Base-by-base conservation (phyloP, 2,113 vertebrate species). In the Pyrgilauda ruficollis region DNA sequence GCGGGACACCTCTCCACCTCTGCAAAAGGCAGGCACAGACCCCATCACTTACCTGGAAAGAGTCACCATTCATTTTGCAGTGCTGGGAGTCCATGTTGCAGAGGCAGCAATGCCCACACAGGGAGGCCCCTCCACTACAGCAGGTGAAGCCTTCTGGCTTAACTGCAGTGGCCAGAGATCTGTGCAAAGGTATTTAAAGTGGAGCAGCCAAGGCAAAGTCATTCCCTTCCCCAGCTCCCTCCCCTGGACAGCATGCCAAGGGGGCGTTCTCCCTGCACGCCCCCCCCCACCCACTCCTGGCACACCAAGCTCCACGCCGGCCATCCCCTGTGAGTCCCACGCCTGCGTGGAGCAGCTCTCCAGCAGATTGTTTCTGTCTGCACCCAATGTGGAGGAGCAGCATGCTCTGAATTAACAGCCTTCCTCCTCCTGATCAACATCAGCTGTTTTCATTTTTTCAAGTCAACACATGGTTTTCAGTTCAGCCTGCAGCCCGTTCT, bases 121-220 rank as follows among this genome's bases (percentile, higher is more conserved):
- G 41, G 4, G 53, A 75, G 15, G 5, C 18, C 55, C 55, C 33
- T 72, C 55, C 1, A 1, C n/a, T 0, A 1, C 15, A 58, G 41
- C 58, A 59, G 68, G 67, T 78, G 62, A 96, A 95, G 31, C 74
- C 26, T 59, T 79, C 67, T 64, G 43, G 69, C 39, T 70, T 55
- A 59, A 44, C 31, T 12, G 20, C 61, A 39, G 80, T 6, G 24
- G 44, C 28, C 64, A 92, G 84, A 77, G 18, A 55, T 39, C 33
- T 21, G 55, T 62, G 72, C 81, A 93, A 94, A 96, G 66, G 91
- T 95, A 96, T 96, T 97, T 97, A 76, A 96, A 95, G 83, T n/a
- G 43, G 10, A 95, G 80, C 50, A 76, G 74, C 50, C 0, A 8
- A 86, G 43, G 75, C 84, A 89, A 74, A 84, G 26, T 89, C 92